Evolutionary conservation across 2,797 vertebrate genomes (phyloP).

Genomic region (Stomatorhinus walkeri): DNA sequence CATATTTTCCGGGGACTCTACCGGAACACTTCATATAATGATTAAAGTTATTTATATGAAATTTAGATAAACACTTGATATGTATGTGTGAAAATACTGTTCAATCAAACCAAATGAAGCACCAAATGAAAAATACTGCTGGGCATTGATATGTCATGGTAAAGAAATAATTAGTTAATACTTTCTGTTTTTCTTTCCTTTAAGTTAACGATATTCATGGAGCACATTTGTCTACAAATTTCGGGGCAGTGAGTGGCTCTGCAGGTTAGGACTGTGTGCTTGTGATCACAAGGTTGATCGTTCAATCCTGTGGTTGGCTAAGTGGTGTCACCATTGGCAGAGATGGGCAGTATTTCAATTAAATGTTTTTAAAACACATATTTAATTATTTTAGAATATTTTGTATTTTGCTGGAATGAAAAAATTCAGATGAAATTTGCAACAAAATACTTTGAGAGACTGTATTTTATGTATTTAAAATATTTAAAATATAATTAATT

Average conservation of each 20-base stretch:
- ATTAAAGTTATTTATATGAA: slow-evolving; percentile 19
- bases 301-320: not conserved
- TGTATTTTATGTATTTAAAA: not conserved
- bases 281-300: not conserved
- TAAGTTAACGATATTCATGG: not conserved
- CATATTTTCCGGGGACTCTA: not conserved
- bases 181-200: not conserved
- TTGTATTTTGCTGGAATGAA: not conserved
- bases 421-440: not conserved
- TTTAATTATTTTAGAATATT: not conserved
- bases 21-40: slow-evolving; percentile 9
- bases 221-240: not conserved
- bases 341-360: not conserved
- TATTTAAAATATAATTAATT: not conserved
- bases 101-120: not conserved
- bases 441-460: not conserved
- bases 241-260: not conserved
- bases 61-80: not conserved
- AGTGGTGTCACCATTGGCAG: not conserved
- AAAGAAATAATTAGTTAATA: not conserved
- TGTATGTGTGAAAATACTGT: not conserved
- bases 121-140: not conserved
- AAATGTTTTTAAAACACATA: not conserved
- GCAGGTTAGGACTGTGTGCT: not conserved
- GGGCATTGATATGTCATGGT: not conserved